Conservation (phyloP, 2,888 invertebrate genomes). For the Cheilosia vulpina region DNA sequence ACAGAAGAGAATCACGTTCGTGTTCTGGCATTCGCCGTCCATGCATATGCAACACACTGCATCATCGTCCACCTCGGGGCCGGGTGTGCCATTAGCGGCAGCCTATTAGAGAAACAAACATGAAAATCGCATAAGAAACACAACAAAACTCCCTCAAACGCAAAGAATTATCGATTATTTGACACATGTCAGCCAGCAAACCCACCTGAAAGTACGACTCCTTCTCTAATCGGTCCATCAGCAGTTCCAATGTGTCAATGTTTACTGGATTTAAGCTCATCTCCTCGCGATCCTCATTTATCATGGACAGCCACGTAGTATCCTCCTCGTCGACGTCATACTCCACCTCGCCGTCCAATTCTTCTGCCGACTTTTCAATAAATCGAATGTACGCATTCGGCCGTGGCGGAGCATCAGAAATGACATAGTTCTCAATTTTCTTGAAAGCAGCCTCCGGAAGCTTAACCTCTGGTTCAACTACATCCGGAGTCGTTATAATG, state of each 20-base stretch:
- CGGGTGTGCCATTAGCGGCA: constrained; percentile 88
- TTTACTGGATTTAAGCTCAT: constrained; percentile 90
- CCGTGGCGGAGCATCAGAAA: constrained; percentile 92
- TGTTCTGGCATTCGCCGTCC: constrained; percentile 99
- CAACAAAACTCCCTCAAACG: background rate
- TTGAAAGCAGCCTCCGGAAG: constrained; percentile 89
- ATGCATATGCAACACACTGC: constrained; percentile 99
- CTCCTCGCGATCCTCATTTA: constrained; percentile 92
- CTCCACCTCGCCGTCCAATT: constrained; percentile 96
- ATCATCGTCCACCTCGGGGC: constrained; percentile 96
- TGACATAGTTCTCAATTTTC: constrained; percentile 90
- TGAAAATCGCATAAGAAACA: constrained; percentile 12
- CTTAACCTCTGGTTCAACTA: constrained; percentile 84
- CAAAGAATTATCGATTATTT: constrained; percentile 34
- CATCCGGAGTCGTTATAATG: constrained; percentile 80
- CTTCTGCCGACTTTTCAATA: constrained; percentile 97
- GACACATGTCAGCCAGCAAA: background rate
- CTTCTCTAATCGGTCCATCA: constrained; percentile 99
- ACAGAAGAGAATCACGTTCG: constrained; percentile 99
- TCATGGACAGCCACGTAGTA: constrained; percentile 94
- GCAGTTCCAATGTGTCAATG: constrained; percentile 95
- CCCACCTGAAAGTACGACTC: constrained; percentile 96
- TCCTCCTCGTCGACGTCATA: constrained; percentile 99
- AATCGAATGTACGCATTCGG: constrained; percentile 96
- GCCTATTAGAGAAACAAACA: constrained; percentile 83